phyloP scores from a whole-genome alignment of 2,797 vertebrate genomes.

The Chromobotia macracanthus region DNA sequence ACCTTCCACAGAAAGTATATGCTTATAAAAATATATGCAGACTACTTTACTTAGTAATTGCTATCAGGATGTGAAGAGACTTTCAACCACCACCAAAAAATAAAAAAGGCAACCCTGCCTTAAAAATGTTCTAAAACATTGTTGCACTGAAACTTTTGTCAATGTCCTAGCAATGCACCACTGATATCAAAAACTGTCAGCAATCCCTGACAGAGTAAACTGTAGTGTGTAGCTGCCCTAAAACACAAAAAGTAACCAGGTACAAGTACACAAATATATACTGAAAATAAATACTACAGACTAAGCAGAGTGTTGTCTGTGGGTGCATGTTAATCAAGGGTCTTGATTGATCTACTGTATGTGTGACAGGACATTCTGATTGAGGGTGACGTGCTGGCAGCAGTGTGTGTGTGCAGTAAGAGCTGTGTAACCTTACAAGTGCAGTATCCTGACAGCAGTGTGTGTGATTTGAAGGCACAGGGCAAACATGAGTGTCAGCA shows the following conservation, averaged over 20 bases:
- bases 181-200: background rate
- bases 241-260: background rate
- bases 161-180: background rate
- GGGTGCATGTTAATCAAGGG: background rate
- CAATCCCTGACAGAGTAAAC: background rate
- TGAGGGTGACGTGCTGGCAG: constrained; percentile 34
- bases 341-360: constrained; percentile 15
- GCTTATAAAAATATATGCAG: too few relatives aligned
- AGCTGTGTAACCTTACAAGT: constrained; percentile 20
- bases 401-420: constrained; percentile 13
- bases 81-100: too few relatives aligned
- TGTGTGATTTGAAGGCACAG: constrained; percentile 70
- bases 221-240: too few relatives aligned
- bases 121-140: background rate
- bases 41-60: too few relatives aligned
- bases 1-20: too few relatives aligned
- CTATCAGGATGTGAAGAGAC: too few relatives aligned
- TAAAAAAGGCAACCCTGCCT: too few relatives aligned
- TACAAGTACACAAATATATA: background rate
- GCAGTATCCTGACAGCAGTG: constrained; percentile 48
- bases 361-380: constrained; percentile 35
- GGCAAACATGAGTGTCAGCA: constrained; percentile 70
- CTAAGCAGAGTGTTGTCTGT: too few relatives aligned
- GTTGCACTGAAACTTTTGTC: background rate
- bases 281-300: too few relatives aligned